Base-by-base conservation (phyloP, 1,140 invertebrate genomes). In the Drosophila lacteicornis region DNA sequence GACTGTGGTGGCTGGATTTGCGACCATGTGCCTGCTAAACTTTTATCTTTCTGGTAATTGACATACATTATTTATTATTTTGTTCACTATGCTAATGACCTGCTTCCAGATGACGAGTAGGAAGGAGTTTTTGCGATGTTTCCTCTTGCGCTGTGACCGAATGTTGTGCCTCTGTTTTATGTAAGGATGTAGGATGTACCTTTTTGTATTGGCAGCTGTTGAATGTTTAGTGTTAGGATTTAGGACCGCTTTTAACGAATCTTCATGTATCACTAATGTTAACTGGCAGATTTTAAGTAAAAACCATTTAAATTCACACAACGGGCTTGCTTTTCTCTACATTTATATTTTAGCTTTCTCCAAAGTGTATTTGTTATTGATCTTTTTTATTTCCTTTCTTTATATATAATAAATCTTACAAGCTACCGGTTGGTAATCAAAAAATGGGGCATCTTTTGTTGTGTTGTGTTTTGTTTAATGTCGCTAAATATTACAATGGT, bases 1-100 rank as follows among this genome's bases (percentile, higher is more conserved):
- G 0, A 93, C 95, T 1, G 94, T 95, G 0, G 49, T 88, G 6
- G 50, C 93, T 13, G 96, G 96, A 15, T 96, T 96, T 86, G 77
- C 86, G 2, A 51, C 94, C 11, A 96, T 96, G 94, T 95, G 94
- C 50, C 58, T 94, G 0, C 75, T 95, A 49, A 94, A 93, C 63
- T 93, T 85, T 77, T 94, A 93, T 79, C 82, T 95, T 36, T 92
- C 92, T 90, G 88, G 91, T 92, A 70, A 30, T 80, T 79, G 56
- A 42, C 45, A 25, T 15, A 13, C 6, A 17, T 22, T 13, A 17
- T 62, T 25, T 25, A 25, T 25, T 25, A 25, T 2, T 15, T 17
- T 12, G 19, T 36, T 22, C 56, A n/a, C 19, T 12, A 36, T 43
- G 33, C 47, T 66, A 22, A 55, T 40, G 45, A 55, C 19, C 4